Conservation (phyloP, 2,113 vertebrate species). For the Gallinago media region DNA sequence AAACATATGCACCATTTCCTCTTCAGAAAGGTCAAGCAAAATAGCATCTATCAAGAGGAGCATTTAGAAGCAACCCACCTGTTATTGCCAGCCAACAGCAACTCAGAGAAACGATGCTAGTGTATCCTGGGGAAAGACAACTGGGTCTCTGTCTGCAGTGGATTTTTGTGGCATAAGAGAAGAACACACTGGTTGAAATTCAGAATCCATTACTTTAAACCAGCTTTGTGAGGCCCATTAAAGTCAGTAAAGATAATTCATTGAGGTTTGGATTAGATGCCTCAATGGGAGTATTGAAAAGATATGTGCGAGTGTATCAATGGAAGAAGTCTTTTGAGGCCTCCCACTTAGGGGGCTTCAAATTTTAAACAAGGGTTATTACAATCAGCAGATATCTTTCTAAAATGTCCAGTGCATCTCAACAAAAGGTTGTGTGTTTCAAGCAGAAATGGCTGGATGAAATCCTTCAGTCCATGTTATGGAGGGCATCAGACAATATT, state of each 20-base stretch:
- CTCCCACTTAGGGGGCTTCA: background rate
- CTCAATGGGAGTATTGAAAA: slow-evolving; percentile 57
- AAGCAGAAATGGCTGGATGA: background rate
- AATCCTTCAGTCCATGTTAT: background rate
- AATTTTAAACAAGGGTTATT: slow-evolving; percentile 26
- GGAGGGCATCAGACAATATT: background rate
- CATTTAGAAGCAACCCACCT: slow-evolving; percentile 61
- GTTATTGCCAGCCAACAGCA: slow-evolving; percentile 52
- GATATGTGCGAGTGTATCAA: slow-evolving; percentile 14
- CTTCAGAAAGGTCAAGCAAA: slow-evolving; percentile 70
- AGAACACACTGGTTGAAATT: slow-evolving; percentile 39
- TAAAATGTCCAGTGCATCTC: background rate
- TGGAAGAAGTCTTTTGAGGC: slow-evolving; percentile 3
- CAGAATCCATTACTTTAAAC: slow-evolving; percentile 48
- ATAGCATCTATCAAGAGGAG: slow-evolving; percentile 65
- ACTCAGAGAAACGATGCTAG: slow-evolving; percentile 34
- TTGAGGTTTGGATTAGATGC: slow-evolving; percentile 41
- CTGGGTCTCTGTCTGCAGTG: slow-evolving; percentile 32
- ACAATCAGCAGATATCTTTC: background rate
- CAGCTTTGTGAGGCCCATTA: slow-evolving; percentile 46
- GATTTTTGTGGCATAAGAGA: slow-evolving; percentile 3
- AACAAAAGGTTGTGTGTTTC: background rate
- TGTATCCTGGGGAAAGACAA: slow-evolving; percentile 48
- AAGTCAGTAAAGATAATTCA: slow-evolving; percentile 58
- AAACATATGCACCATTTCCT: slow-evolving; percentile 65